Evolutionary conservation across 2,888 invertebrate species (phyloP).

Genomic region (Caradrina kadenii): DNA sequence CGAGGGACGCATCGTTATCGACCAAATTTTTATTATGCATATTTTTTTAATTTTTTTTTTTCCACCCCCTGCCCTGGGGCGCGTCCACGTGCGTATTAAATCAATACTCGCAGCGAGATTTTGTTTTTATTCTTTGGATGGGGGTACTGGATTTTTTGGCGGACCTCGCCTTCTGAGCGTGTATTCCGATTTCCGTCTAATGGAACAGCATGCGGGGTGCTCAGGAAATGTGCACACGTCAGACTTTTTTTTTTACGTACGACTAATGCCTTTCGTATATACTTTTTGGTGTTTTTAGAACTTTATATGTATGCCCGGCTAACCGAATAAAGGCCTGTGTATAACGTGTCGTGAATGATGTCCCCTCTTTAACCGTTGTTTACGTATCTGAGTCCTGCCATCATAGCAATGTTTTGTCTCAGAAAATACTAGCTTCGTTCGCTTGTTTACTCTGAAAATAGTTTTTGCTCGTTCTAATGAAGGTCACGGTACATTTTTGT

Average conservation of each 20-base stretch:
- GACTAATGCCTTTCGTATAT: slow-evolving; percentile 55
- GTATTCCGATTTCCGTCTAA: slow-evolving; percentile 70
- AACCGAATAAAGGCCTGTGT: slow-evolving; percentile 22
- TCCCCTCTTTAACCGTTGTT: not conserved
- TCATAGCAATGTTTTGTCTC: slow-evolving; percentile 18
- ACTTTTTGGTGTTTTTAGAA: slow-evolving; percentile 46
- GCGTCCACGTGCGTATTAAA: slow-evolving; percentile 75
- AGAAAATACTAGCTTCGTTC: not conserved
- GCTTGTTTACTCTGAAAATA: slow-evolving; percentile 11
- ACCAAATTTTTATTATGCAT: slow-evolving; percentile 88
- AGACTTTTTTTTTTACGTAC: slow-evolving; percentile 56
- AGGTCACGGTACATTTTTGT: not conserved
- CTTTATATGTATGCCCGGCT: slow-evolving; percentile 32
- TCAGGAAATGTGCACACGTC: slow-evolving; percentile 43
- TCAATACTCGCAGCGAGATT: slow-evolving; percentile 77
- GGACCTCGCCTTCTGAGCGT: slow-evolving; percentile 53
- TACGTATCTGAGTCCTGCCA: not conserved
- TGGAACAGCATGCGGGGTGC: slow-evolving; percentile 65
- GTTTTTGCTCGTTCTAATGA: slow-evolving; percentile 19
- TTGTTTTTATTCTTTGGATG: slow-evolving; percentile 74
- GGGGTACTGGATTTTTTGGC: slow-evolving; percentile 63
- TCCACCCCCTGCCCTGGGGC: slow-evolving; percentile 77
- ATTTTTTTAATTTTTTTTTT: slow-evolving; percentile 88
- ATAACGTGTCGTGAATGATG: slow-evolving; percentile 10
- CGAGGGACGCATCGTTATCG: slow-evolving; percentile 83